Conservation (phyloP, 2,888 invertebrate species). For the Orthosia cruda region DNA sequence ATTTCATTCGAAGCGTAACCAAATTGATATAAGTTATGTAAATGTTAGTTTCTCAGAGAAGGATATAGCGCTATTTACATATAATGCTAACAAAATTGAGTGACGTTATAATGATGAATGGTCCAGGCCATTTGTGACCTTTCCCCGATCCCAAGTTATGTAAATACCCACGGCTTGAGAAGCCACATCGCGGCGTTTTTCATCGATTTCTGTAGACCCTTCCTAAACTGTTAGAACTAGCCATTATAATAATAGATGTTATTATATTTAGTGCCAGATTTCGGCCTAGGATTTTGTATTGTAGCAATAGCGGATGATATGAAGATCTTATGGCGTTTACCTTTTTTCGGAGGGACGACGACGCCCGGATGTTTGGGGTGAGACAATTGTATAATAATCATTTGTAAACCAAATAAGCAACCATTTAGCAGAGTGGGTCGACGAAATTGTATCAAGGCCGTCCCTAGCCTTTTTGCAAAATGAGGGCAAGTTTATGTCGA, state of each 20-base stretch:
- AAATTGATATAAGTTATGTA: slow-evolving; percentile 71
- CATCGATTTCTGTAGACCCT: slow-evolving; percentile 66
- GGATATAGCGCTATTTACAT: slow-evolving; percentile 72
- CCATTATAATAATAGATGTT: slow-evolving; percentile 64
- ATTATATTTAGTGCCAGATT: slow-evolving; percentile 62
- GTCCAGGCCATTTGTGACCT: slow-evolving; percentile 75
- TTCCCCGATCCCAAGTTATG: slow-evolving; percentile 73
- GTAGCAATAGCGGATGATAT: slow-evolving; percentile 38
- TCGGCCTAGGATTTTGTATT: slow-evolving; percentile 37
- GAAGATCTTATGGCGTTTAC: slow-evolving; percentile 48
- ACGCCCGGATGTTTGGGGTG: slow-evolving; percentile 12
- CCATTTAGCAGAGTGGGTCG: slow-evolving; percentile 43
- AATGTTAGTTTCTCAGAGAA: slow-evolving; percentile 61
- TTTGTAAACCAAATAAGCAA: slow-evolving; percentile 56
- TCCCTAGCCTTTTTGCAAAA: slow-evolving; percentile 24
- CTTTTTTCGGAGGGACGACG: slow-evolving; percentile 32
- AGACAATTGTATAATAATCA: slow-evolving; percentile 46
- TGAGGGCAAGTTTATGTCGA: slow-evolving; percentile 12
- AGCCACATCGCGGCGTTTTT: slow-evolving; percentile 70
- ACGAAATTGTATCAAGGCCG: slow-evolving; percentile 40
- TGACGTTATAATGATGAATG: slow-evolving; percentile 79
- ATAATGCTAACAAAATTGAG: slow-evolving; percentile 78
- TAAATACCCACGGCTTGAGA: slow-evolving; percentile 70
- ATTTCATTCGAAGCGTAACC: slow-evolving; percentile 67
- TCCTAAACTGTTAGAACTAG: slow-evolving; percentile 68